Conservation (phyloP, 1,140 invertebrate species). For the Drosophila auraria region DNA sequence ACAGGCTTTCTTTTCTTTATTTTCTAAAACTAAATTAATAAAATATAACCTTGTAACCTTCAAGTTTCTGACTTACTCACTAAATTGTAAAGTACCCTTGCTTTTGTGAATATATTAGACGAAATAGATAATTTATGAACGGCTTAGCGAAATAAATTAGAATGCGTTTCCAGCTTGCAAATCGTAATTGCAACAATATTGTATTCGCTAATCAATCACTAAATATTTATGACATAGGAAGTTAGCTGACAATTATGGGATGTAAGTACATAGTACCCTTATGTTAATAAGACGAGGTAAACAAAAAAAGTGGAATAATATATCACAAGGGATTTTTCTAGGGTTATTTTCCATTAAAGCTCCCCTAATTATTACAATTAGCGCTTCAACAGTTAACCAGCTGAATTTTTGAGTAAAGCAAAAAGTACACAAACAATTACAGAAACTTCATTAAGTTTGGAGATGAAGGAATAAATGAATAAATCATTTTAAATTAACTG, state of each 20-base stretch:
- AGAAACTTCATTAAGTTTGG: constrained; percentile 2
- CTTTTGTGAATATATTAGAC: no score
- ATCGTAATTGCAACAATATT: neutral
- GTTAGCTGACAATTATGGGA: constrained; percentile 2
- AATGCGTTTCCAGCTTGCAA: no score
- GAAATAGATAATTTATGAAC: no score
- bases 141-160: no score
- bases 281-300: neutral
- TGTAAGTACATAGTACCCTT: neutral
- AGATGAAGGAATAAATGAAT: neutral
- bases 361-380: constrained; percentile 7
- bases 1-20: no score
- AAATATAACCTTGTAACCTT: no score
- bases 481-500: neutral
- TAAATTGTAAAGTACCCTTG: no score
- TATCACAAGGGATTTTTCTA: neutral
- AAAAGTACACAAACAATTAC: neutral
- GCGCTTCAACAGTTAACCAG: neutral
- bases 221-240: constrained; percentile 12
- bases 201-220: constrained; percentile 15
- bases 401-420: neutral
- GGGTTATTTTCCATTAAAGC: neutral
- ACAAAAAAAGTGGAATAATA: neutral
- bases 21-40: no score
- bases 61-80: no score